Conservation (phyloP, 2,113 vertebrate species). For the Drymodes brunneopygia region DNA sequence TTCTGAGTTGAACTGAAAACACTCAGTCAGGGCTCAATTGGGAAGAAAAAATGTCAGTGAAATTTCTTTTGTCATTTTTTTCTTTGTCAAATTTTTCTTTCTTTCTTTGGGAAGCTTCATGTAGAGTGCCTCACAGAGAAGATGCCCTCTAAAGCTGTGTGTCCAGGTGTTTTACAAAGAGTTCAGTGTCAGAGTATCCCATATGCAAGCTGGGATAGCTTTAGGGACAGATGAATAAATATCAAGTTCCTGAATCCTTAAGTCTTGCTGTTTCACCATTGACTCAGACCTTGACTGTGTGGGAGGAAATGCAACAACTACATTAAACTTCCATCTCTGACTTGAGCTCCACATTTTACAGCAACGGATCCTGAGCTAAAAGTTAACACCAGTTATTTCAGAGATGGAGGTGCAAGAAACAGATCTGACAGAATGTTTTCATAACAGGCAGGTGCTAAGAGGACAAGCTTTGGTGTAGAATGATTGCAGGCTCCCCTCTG, state of each 20-base stretch:
- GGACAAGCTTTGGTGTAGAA: not conserved
- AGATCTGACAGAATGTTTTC: too few species aligned
- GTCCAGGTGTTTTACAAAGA: not conserved
- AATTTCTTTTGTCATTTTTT: not conserved
- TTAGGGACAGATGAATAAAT: not conserved
- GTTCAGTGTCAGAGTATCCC: too few species aligned
- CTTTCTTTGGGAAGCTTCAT: not conserved
- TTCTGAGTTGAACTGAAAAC: not conserved
- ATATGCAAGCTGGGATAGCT: not conserved
- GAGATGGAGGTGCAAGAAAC: not conserved
- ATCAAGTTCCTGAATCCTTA: not conserved
- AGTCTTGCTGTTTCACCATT: not conserved
- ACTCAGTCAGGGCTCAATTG: not conserved
- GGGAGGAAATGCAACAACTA: not conserved
- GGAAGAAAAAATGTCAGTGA: not conserved
- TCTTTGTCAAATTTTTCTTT: too few species aligned
- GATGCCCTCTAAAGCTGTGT: not conserved
- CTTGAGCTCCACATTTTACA: not conserved
- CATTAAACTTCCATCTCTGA: not conserved
- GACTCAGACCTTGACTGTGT: not conserved
- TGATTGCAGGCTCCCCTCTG: not conserved
- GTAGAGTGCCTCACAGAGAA: not conserved
- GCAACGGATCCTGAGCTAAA: not conserved
- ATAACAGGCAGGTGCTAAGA: not conserved
- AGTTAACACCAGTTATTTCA: not conserved